Percentiles rank a stretch among this genome's conserved stretches.
Evolutionary conservation across 2,888 invertebrate genomes (phyloP).

Genomic region (Lutraria lutraria): DNA sequence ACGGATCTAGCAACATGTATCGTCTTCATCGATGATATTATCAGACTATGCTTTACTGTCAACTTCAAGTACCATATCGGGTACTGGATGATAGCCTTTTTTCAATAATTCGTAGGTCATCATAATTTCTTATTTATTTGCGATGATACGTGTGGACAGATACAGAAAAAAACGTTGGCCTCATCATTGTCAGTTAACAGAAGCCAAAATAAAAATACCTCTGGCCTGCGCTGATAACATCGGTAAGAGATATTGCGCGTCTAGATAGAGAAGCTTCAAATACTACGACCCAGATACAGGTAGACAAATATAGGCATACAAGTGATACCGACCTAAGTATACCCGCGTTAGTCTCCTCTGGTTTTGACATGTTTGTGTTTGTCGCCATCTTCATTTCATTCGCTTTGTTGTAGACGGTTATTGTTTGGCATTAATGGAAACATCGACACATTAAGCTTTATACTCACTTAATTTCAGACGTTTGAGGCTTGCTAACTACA

Average conservation of each 20-base stretch:
- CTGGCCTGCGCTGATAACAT: neutral
- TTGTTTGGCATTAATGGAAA: too few relatives aligned
- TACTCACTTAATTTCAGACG: neutral
- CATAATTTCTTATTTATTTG: neutral
- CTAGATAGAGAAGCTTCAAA: constrained; percentile 24
- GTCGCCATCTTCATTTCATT: too few relatives aligned
- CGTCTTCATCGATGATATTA: constrained; percentile 41
- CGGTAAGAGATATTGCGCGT: constrained; percentile 25
- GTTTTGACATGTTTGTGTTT: too few relatives aligned
- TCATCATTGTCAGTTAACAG: constrained; percentile 19
- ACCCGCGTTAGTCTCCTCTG: too few relatives aligned
- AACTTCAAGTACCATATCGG: constrained; percentile 27
- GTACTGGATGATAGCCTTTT: constrained; percentile 40
- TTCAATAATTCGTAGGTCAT: constrained; percentile 29
- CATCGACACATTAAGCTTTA: neutral
- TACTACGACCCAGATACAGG: neutral
- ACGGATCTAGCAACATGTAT: constrained; percentile 35
- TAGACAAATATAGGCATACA: neutral
- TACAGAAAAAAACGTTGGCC: constrained; percentile 32
- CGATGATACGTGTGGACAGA: constrained; percentile 29
- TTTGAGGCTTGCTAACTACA: too few relatives aligned
- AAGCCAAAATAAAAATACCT: neutral
- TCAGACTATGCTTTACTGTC: constrained; percentile 42
- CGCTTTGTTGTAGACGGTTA: too few relatives aligned
- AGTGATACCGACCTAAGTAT: neutral